Evolutionary conservation across 2,888 invertebrate genomes (phyloP), one percentile per base, ranked within the genome.

Genomic region (Caenorhabditis sulstoni): DNA sequence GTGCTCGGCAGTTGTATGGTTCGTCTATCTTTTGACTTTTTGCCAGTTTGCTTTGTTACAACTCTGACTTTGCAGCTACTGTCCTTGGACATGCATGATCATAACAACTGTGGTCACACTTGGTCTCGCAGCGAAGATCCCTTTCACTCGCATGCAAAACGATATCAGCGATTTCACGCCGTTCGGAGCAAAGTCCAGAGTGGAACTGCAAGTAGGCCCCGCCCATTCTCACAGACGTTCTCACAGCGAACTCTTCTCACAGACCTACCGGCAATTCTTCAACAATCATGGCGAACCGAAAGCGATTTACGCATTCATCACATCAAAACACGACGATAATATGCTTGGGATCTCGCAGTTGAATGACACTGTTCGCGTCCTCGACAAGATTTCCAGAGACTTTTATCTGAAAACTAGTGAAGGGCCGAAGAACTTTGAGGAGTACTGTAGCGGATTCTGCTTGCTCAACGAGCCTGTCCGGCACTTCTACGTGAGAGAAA

Each of bases 141-240:
- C 86, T 14, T 84, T 89, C 29, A 86, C 87, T 1, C 64, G 80
- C 35, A 83, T 89, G 85, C 75, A 85, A 11, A 89, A 89, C 68
- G 86, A 89, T 66, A 88, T 89, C 52, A 82, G 87, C 55, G 89
- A 89, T 67, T 89, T 89, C 59, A 89, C 89, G 37, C 89, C 89
- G 4, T 81, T 73, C 29, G 87, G 82, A n/a, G 88, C 88, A 9
- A 78, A 85, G 49, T 87, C 87, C 1, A 65, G 89, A 49, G 67
- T 76, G n/a, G 88, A 88, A 76, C 62, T 85, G 7, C 74, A 85
- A 79, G 87, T 87, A 41, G 12, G 14, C 41, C 2, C 41, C 14
- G 41, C 11, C 14, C 41, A 11, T 18, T 75, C 82, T 39, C 65
- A 3, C 29, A 29, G 29, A 29, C 41, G 41, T 41, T 41, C 41